phyloP scores from a whole-genome alignment of 2,888 invertebrate genomes.

The Toxonevra muliebris region DNA sequence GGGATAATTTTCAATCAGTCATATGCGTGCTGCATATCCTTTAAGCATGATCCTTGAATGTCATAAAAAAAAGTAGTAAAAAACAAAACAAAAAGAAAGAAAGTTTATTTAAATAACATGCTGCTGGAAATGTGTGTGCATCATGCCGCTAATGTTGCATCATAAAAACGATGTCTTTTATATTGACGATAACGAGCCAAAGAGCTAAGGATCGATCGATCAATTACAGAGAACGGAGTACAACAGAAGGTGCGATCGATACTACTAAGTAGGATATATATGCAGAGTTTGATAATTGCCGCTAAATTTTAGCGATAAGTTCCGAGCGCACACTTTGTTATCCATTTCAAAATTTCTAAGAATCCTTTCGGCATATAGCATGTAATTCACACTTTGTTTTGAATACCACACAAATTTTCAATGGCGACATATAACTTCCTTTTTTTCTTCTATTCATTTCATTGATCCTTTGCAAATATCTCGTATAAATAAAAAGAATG shows the following conservation, averaged over 20 bases:
- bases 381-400: too few species aligned
- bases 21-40: slow-evolving; percentile 5
- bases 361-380: too few species aligned
- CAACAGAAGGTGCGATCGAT: slow-evolving; percentile 1
- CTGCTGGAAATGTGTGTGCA: background rate
- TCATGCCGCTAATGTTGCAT: slow-evolving; percentile 9
- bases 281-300: too few species aligned
- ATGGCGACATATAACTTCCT: background rate
- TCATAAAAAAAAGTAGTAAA: background rate
- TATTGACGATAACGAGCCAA: background rate
- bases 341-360: too few species aligned
- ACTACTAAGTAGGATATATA: too few species aligned
- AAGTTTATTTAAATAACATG: background rate
- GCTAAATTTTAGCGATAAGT: too few species aligned
- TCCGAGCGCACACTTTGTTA: too few species aligned
- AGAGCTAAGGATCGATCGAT: background rate
- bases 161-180: slow-evolving; percentile 2
- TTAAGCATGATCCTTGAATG: background rate
- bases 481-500: slow-evolving; percentile 1
- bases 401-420: too few species aligned
- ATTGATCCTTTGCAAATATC: slow-evolving; percentile 41
- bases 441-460: slow-evolving; percentile 2
- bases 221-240: background rate
- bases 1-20: slow-evolving; percentile 14
- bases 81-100: background rate